Base-by-base conservation (phyloP, 2,888 invertebrate genomes). In the Tetragonula carbonaria region DNA sequence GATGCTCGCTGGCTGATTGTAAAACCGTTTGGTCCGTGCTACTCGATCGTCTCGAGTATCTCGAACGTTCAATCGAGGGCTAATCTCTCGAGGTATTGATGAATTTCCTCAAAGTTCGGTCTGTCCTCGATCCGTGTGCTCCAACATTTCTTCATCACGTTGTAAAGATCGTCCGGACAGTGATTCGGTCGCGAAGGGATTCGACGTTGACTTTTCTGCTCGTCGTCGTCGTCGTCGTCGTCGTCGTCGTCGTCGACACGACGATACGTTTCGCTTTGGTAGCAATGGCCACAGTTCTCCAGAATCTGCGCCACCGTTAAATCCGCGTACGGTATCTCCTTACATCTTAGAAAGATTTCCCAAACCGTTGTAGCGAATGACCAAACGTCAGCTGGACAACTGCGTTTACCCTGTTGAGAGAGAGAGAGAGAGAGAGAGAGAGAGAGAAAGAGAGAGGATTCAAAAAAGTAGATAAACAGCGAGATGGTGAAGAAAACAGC, bases 131-230 rank as follows among this genome's bases (percentile, higher is more conserved):
- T 97, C 91, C 97, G 97, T 77, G 97, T 96, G 91, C 97, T 97
- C 98, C 98, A 98, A 95, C 98, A 98, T 95, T 98, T 98, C 90
- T 97, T 96, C 97, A 98, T 98, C 90, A 98, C 96, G 94, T 98
- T 98, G 95, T 97, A 98, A 85, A 98, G 97, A 94, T 98, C 98
- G 63, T 84, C 88, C 63, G 98, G 97, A 95, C 98, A 98, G 84
- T 96, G 96, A 66, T 96, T 95, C 21, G 98, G 98, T 67, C 97
- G 96, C 4, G 96, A 92, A 55, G 96, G 95, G 86, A 96, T 95
- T 88, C 97, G 95, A 88, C 95, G 93, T 92, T 95, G 91, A 93
- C 95, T 89, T 92, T 94, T 93, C 92, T 95, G 91, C 93, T 94
- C 94, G 0, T 95, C 95, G 13, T 51, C 38, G 2, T 23, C 6